A percentile compares a stretch with the other conserved stretches of the same genome.
Conservation (phyloP, 2,888 invertebrate species). For the Crematogaster levior region DNA sequence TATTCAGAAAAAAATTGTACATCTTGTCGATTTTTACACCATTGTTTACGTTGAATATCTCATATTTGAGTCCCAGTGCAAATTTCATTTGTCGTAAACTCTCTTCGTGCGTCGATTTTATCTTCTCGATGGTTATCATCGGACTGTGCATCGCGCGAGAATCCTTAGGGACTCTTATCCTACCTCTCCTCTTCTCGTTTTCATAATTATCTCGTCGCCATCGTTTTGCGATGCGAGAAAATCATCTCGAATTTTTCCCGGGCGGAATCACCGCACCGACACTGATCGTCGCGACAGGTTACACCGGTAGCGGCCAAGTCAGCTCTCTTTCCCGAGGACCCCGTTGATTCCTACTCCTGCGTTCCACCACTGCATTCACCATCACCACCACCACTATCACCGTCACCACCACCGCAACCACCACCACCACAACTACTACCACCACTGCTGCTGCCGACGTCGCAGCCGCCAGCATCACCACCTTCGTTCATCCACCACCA, state of each 20-base stretch:
- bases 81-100: not conserved
- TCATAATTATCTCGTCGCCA: constrained; percentile 31
- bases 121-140: not conserved
- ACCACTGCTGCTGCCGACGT: constrained; percentile 59
- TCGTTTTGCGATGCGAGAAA: constrained; percentile 45
- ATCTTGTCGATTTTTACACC: not conserved
- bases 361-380: constrained; percentile 62
- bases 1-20: not conserved
- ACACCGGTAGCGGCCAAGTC: constrained; percentile 63
- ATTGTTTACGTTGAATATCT: not conserved
- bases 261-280: constrained; percentile 57
- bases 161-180: constrained; percentile 1
- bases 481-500: constrained; percentile 67
- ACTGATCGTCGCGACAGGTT: constrained; percentile 71
- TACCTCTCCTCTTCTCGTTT: not conserved
- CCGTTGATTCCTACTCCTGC: constrained; percentile 72
- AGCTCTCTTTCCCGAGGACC: constrained; percentile 48
- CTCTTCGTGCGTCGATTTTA: not conserved
- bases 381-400: not conserved
- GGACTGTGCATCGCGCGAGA: not conserved
- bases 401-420: constrained; percentile 40
- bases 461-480: constrained; percentile 52
- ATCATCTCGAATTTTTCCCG: constrained; percentile 45
- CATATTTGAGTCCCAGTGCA: not conserved
- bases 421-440: constrained; percentile 54